Evolutionary conservation across 2,888 invertebrate genomes (phyloP), one percentile per base, ranked within the genome.

Genomic region (Eristalis intricaria): DNA sequence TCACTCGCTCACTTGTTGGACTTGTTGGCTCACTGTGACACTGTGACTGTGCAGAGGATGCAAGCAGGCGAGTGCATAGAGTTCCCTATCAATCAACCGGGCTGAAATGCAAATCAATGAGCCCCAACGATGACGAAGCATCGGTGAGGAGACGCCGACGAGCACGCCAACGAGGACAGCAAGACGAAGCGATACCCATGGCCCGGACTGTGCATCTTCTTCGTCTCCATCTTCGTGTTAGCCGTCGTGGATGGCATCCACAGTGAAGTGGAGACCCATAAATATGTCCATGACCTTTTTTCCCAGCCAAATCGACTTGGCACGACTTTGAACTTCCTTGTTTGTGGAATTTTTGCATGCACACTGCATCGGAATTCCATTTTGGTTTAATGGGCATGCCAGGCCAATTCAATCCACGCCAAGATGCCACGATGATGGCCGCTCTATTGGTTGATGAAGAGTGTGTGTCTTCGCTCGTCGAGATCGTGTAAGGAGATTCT

Each of bases 321-420:
- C 89, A 89, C 89, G 89, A 89, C 89, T 89, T 89, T 89, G 89
- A 89, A 89, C 89, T 89, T 89, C 87, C 87, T 87, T 87, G 87
- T 87, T 87, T 66, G 79, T 71, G 87, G 87, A 87, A 87, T 87
- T 84, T 87, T 87, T 87, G 84, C 87, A 87, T 87, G 84, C 87
- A 80, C 84, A 80, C 79, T 68, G 79, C 76, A 79, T 87, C 38
- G 87, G 87, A 84, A 87, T 87, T 78, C 71, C 79, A 79, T 84
- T 84, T 87, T 65, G 83, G 74, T 75, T 40, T 80, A 68, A 73
- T 35, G 73, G 80, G 50, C 73, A n/a, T 50, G 50, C n/a, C 70
- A 29, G 50, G 50, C 50, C 50, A 50, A 50, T 50, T 50, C 50
- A 50, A 50, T 50, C 50, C 19, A 19, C 50, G 50, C n/a, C 50